A percentile compares a stretch with the other conserved stretches of the same genome.
Conservation (phyloP, 2,888 invertebrate species). For the Leptarthrus brevirostris region DNA sequence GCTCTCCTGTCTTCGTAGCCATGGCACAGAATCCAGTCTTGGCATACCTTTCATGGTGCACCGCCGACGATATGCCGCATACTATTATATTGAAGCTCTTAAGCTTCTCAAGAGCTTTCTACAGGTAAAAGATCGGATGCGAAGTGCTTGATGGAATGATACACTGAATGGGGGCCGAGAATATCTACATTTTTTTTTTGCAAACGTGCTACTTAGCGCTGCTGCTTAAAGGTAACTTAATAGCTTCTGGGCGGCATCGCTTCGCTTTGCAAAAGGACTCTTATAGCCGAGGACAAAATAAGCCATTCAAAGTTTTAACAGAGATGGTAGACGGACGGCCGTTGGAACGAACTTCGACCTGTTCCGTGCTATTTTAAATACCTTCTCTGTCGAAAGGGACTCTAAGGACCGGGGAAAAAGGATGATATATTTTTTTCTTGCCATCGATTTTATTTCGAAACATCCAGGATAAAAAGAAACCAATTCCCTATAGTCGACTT, state of each 20-base stretch:
- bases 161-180: neutral
- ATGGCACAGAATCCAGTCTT: neutral
- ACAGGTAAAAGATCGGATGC: conserved; percentile 13
- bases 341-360: too few species aligned
- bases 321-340: neutral
- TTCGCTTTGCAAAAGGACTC: neutral
- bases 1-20: neutral
- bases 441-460: too few species aligned
- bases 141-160: conserved; percentile 8
- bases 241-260: conserved; percentile 5
- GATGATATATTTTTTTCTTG: too few species aligned
- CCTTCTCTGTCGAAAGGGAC: too few species aligned
- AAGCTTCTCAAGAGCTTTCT: conserved; percentile 22
- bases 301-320: neutral
- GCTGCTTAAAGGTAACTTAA: conserved; percentile 6
- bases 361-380: too few species aligned
- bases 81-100: neutral
- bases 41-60: neutral
- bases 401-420: too few species aligned
- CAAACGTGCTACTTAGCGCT: conserved; percentile 14
- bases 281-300: neutral
- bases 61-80: neutral
- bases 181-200: conserved; percentile 11
- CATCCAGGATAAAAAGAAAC: too few species aligned
- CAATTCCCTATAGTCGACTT: too few species aligned